Evolutionary conservation across 2,888 invertebrate species (phyloP).

Genomic region (Mythimna loreyi): DNA sequence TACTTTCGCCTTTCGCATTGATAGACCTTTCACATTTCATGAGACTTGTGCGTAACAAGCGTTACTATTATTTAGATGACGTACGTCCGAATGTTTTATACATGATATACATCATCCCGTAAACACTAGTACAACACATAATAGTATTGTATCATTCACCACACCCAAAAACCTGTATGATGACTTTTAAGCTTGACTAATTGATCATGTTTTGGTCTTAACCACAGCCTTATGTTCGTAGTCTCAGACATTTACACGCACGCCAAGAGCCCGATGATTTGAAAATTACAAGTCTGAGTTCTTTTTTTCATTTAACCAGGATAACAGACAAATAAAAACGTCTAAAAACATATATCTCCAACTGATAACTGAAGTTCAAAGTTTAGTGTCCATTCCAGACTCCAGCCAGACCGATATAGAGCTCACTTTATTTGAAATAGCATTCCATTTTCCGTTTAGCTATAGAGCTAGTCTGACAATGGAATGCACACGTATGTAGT

Average conservation of each 20-base stretch:
- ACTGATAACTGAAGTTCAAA: not conserved
- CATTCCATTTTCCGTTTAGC: too few species aligned
- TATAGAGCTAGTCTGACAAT: too few species aligned
- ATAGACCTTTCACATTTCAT: constrained; percentile 57
- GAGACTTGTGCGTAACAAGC: constrained; percentile 28
- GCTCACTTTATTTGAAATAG: too few species aligned
- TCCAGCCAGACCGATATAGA: constrained; percentile 4
- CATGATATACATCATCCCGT: not conserved
- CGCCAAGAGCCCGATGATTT: not conserved
- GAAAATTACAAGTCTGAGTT: not conserved
- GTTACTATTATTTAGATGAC: constrained; percentile 33
- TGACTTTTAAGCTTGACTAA: constrained; percentile 19
- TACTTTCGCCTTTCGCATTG: constrained; percentile 52
- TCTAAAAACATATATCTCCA: not conserved
- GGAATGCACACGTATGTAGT: too few species aligned
- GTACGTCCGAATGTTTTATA: constrained; percentile 20
- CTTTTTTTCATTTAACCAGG: not conserved
- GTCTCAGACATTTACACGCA: not conserved
- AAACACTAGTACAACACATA: constrained; percentile 1
- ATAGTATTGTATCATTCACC: constrained; percentile 23
- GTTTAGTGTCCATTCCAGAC: not conserved
- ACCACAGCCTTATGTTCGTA: not conserved
- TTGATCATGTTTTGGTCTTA: constrained; percentile 28
- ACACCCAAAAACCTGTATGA: constrained; percentile 5
- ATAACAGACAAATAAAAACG: not conserved